These are phyloP conservation scores for Axinella damicornis DNA, from an alignment of 37 sponge, comb jelly and placozoan genomes.

Conservation along the genomic window DNA sequence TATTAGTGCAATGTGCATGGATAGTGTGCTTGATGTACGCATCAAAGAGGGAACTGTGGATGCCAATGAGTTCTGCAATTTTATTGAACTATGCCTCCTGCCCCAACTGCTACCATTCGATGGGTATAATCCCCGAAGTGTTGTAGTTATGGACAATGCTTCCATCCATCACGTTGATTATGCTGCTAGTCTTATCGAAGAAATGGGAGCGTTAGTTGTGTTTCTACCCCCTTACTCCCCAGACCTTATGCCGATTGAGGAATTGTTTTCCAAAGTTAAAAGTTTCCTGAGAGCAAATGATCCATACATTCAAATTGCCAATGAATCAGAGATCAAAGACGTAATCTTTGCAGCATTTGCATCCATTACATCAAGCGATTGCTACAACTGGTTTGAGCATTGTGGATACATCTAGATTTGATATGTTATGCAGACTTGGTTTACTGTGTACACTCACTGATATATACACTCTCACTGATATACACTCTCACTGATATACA, in stretches of 20 bases:
- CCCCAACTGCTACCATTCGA: constrained; percentile 22
- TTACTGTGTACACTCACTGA: too few relatives aligned
- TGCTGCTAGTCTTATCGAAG: constrained; percentile 3
- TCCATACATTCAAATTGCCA: neutral
- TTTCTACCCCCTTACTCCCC: constrained; percentile 47
- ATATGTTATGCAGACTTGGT: too few relatives aligned
- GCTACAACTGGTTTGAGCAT: constrained; percentile 16
- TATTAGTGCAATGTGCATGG: constrained; percentile 26
- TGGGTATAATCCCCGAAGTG: constrained; percentile 20
- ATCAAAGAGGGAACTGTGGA: constrained; percentile 7
- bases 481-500: too few relatives aligned
- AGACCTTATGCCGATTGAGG: constrained; percentile 41
- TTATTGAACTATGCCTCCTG: neutral
- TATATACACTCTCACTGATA: too few relatives aligned
- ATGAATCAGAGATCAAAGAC: constrained; percentile 24
- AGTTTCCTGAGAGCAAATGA: constrained; percentile 10
- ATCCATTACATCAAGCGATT: constrained; percentile 17
- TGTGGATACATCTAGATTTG: constrained; percentile 41
- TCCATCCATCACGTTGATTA: constrained; percentile 5
- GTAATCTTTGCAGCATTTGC: constrained; percentile 31
- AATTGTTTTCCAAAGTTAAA: constrained; percentile 30
- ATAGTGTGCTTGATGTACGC: constrained; percentile 25
- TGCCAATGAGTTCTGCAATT: constrained; percentile 16
- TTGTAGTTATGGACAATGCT: constrained; percentile 27
- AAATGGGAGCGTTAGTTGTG: constrained; percentile 17